Percentiles rank a stretch among this genome's conserved stretches.
Evolutionary conservation across 2,888 invertebrate species (phyloP).

Genomic region (Timandra comae): DNA sequence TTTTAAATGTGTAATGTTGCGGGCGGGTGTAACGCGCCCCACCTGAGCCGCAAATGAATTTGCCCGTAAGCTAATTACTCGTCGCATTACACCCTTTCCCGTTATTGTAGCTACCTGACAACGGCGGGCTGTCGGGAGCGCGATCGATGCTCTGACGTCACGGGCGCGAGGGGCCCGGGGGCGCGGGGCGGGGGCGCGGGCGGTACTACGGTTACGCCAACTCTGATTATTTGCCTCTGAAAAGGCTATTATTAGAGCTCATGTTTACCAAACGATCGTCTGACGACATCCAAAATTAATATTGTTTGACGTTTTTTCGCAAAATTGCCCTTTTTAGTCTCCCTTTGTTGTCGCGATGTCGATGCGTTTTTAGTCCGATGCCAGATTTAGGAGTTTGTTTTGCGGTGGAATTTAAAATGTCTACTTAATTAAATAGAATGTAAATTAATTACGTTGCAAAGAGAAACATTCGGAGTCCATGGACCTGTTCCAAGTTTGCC

Average conservation of each 20-base stretch:
- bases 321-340: constrained; percentile 10
- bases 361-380: neutral
- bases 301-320: constrained; percentile 23
- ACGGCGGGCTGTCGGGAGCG: constrained; percentile 40
- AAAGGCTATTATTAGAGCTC: constrained; percentile 47
- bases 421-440: too few species aligned
- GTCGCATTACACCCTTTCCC: constrained; percentile 21
- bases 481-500: too few species aligned
- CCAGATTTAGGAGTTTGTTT: constrained; percentile 4
- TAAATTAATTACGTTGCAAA: too few species aligned
- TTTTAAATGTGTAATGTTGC: too few species aligned
- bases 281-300: constrained; percentile 28
- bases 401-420: too few species aligned
- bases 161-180: constrained; percentile 20
- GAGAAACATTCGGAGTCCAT: too few species aligned
- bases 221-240: constrained; percentile 42
- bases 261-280: constrained; percentile 27
- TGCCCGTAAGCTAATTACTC: constrained; percentile 15
- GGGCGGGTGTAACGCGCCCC: neutral
- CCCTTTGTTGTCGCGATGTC: constrained; percentile 1
- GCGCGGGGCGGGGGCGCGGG: constrained; percentile 25
- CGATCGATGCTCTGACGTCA: constrained; percentile 73
- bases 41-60: constrained; percentile 1
- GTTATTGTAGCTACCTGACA: constrained; percentile 32
- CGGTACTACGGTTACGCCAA: constrained; percentile 35